Base-by-base conservation (phyloP, 2,888 invertebrate genomes). In the Drosophila ustulata region DNA sequence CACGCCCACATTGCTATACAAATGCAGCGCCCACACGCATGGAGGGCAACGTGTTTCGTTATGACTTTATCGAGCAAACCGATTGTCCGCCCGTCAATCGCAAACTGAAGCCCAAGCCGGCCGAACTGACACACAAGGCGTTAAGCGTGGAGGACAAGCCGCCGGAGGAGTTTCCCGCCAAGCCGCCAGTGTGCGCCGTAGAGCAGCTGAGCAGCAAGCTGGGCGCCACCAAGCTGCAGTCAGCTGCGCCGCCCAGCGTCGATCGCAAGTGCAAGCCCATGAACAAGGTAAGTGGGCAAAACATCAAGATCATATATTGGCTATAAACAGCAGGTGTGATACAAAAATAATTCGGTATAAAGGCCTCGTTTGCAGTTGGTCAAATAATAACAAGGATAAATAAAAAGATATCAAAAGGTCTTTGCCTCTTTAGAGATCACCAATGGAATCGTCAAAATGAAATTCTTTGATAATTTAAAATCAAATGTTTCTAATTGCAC, bases 71-170 rank as follows among this genome's bases (percentile, higher is more conserved):
- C 49, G 92, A 92, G 66, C 90, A 91, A 70, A 41, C 78, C 34
- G 89, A 90, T 66, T 88, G 97, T 45, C 97, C 97, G 11, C 95
- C 94, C 37, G 97, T 98, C 28, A 96, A 97, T 90, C 94, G 97
- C 55, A 96, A 95, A 46, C 93, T 97, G 41, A 97, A 97, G 91
- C 97, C 97, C 3, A 92, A 92, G 79, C 71, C 81, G 28, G 45
- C 39, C 0, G 62, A 71, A 43, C 50, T 63, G 30, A 64, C 62
- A 23, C 71, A 62, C 34, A 74, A 71, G 39, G 51, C 70, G 3
- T 18, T 18, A 2, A 71, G 50, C 4, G 67, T 81, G 30, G 91
- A 92, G 66, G 91, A 91, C 43, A 92, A 90, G 47, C 88, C 90
- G 18, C 88, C 90, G 3, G 90, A 91, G 46, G 91, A 91, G 51